Evolutionary conservation across 2,797 vertebrate species (phyloP), one percentile per base, ranked within the genome.

Genomic region (Gallinago nigripennis): DNA sequence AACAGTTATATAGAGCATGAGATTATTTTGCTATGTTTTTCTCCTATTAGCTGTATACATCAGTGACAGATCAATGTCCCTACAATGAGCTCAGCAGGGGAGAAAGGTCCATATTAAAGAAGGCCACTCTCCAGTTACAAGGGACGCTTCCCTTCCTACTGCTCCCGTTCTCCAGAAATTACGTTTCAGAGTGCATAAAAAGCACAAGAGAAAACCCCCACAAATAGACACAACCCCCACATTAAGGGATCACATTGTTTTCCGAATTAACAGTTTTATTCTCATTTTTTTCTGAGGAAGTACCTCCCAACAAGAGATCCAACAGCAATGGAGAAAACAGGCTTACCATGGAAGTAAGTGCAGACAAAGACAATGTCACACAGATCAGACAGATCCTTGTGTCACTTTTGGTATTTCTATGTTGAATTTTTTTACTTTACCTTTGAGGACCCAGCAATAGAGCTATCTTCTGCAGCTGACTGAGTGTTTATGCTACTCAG

Each of bases 361-460:
- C 41, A 46, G 27, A 75, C 73, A 94, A 92, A 63, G 76, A 93
- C 88, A 81, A 53, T 4, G 12, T 65, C 78, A 93, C 84, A 79
- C 21, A 92, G 33, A 88, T 39, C 66, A 77, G 60, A 88, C 56
- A 94, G 71, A 79, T 25, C 21, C 31, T 72, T 27, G 25, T 9
- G 28, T 41, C 91, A 85, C 31, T 94, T 85, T 68, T 70, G 39
- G 11, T 83, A 79, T 60, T 86, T 87, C 86, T 56, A 88, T 10
- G 25, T 70, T 75, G 48, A 86, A 78, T 0, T 0, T 27, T 53
- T 65, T 86, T 41, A 39, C 79, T 93, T 37, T 97, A 94, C 98
- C 98, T 98, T 97, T 50, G 98, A 97, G 81, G 97, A 97, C 68
- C 94, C 98, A 20, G 97, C 94, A 68, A 87, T 91, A 69, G 94